Evolutionary conservation across 2,888 invertebrate genomes (phyloP), one percentile per base, ranked within the genome.

Genomic region (Tetheella fluctuosa): DNA sequence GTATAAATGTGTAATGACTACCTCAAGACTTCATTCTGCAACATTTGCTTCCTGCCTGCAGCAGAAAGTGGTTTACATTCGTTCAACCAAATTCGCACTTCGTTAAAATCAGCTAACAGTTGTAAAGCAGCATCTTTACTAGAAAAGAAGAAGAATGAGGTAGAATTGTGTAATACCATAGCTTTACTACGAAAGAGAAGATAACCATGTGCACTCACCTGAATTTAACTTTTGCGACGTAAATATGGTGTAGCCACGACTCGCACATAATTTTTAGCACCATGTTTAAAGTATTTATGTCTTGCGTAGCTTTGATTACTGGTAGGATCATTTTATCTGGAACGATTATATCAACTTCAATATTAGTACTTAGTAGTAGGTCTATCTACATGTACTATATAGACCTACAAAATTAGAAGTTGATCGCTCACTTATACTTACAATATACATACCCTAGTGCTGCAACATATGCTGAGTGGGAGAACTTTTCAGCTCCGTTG

Each of bases 171-270:
- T 54, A 25, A n/a, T 23, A 8, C n/a, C 28, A 54, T 25, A 53
- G 5, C 23, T 52, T 23, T 53, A 53, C 10, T 20, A 15, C 17
- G 25, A 52, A 10, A 2, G 15, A n/a, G 15, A 53, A 53, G 28
- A 53, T 48, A 20, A 10, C n/a, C n/a, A 8, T 53, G n/a, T 10
- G n/a, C 8, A 6, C 84, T 81, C 76, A 93, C 93, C 96, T 96
- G 86, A 98, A 98, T 81, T 96, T 97, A 25, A 97, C 96, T 84
- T 95, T 95, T 68, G 96, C 95, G 55, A 95, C 94, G 81, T 97
- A 97, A 69, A 98, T 97, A 74, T 97, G 97, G 83, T 97, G 97
- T 58, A 98, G 90, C 97, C 97, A 97, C 0, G 97, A 95, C 83
- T 97, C 97, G 78, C 97, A 97, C 92, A 97, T 96, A 34, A 97